Evolutionary conservation across 2,888 invertebrate species (phyloP).

Genomic region (Piscicola geometra): DNA sequence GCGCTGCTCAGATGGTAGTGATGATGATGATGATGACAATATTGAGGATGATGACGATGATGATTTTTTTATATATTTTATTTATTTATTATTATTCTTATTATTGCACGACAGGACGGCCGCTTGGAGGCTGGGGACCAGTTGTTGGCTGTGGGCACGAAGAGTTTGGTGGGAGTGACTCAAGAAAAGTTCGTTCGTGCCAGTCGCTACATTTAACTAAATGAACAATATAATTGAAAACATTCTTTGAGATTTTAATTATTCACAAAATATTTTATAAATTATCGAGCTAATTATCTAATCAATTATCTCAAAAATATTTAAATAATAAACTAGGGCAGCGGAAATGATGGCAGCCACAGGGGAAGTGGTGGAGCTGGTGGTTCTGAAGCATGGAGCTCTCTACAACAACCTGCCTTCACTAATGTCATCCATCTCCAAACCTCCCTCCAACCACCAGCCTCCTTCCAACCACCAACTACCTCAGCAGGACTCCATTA

Average conservation of each 20-base stretch:
- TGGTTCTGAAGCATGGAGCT: slow-evolving; percentile 96
- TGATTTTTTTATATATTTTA: too few species aligned
- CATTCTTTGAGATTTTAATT: not conserved
- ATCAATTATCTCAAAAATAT: too few species aligned
- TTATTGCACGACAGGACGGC: slow-evolving; percentile 36
- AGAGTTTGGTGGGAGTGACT: slow-evolving; percentile 76
- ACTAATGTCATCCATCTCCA: slow-evolving; percentile 55
- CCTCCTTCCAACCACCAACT: not conserved
- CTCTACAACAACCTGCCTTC: slow-evolving; percentile 92
- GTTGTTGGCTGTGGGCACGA: slow-evolving; percentile 89
- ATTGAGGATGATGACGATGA: too few species aligned
- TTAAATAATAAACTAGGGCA: too few species aligned
- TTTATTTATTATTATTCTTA: too few species aligned
- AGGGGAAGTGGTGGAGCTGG: slow-evolving; percentile 84
- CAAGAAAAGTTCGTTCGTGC: slow-evolving; percentile 63
- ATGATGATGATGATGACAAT: too few species aligned
- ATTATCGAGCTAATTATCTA: too few species aligned
- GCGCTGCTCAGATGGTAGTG: slow-evolving; percentile 58
- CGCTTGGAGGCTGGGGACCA: slow-evolving; percentile 89
- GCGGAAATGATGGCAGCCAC: slow-evolving; percentile 92
- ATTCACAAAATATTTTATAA: not conserved
- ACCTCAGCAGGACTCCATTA: not conserved
- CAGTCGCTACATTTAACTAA: not conserved
- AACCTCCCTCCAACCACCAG: not conserved
- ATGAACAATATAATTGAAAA: not conserved